phyloP scores from a whole-genome alignment of 2,797 vertebrate species.

The Glyptemys insculpta region DNA sequence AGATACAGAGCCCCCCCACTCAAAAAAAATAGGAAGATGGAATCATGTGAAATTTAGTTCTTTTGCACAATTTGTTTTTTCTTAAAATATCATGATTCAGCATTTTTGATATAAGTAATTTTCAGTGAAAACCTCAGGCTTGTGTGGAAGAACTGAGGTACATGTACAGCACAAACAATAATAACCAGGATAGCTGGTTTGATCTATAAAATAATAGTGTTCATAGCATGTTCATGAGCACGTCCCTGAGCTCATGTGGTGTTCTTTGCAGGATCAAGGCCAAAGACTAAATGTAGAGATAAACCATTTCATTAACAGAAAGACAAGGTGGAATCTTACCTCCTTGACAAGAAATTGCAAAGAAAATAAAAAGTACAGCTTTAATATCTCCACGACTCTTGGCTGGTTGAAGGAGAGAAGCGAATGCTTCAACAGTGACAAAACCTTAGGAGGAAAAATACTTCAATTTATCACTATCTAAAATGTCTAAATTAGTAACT shows the following conservation, averaged over 20 bases:
- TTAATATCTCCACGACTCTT: constrained; percentile 46
- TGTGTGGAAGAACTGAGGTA: background rate
- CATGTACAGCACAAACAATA: background rate
- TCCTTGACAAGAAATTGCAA: constrained; percentile 68
- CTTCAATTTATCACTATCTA: background rate
- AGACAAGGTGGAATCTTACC: constrained; percentile 16
- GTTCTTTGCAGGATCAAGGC: background rate
- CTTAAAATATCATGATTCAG: background rate
- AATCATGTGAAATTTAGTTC: background rate
- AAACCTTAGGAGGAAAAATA: constrained; percentile 35
- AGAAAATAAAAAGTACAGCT: constrained; percentile 75
- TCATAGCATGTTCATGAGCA: background rate
- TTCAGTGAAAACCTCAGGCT: background rate
- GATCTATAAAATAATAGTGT: background rate
- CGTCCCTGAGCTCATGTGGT: background rate
- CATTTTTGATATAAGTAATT: background rate
- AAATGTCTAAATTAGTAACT: background rate
- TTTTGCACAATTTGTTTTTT: background rate
- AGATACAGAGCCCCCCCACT: background rate
- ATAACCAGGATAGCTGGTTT: background rate
- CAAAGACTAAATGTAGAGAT: background rate
- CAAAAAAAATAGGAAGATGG: background rate
- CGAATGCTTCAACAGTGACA: constrained; percentile 74
- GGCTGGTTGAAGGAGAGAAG: constrained; percentile 68
- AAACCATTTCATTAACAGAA: background rate